Evolutionary conservation across 2,888 invertebrate species (phyloP), one percentile per base, ranked within the genome.

Genomic region (Chaetogeoica ovagalla): DNA sequence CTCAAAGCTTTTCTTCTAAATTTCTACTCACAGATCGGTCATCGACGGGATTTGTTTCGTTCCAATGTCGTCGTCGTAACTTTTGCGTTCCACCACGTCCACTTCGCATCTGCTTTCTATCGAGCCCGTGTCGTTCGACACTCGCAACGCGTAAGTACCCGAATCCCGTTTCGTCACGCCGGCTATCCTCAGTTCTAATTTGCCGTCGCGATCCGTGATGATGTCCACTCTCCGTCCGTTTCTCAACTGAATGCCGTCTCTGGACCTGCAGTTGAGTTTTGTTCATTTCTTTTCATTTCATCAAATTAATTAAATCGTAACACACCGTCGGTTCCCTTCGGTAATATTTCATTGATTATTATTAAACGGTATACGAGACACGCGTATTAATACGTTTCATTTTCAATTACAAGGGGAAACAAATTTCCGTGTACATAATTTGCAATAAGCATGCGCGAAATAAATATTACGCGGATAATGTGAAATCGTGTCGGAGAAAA

Each of bases 131-230:
- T 93, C 93, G 86, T 94, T 94, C 13, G 91, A 91, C 2, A 94
- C 94, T 0, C 92, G 91, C 84, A 95, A 95, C 0, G 91, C 91
- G 86, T 95, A 96, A 19, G 92, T 88, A 1, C 96, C 96, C 2
- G 91, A 91, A 85, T 96, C 95, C 74, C 91, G 88, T 7, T 87
- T 85, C 1, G 91, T 91, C 0, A 93, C 89, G 60, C 90, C 89
- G 0, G 91, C 91, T 60, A 96, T 88, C 0, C 91, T 90, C 39
- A 96, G 88, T 84, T 93, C 92, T 11, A 93, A 91, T 82, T 91
- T 90, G 0, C 95, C 95, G 84, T 93, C 93, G 55, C 91, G 89
- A 84, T 93, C 92, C 57, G 94, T 87, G 0, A 93, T 93, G 89
- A 94, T 93, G 57, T 92, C 88, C 72, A 91, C 90, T 52, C 91